Evolutionary conservation across 2,797 vertebrate species (phyloP), one percentile per base, ranked within the genome.

Genomic region (Arctocebus calabarensis): DNA sequence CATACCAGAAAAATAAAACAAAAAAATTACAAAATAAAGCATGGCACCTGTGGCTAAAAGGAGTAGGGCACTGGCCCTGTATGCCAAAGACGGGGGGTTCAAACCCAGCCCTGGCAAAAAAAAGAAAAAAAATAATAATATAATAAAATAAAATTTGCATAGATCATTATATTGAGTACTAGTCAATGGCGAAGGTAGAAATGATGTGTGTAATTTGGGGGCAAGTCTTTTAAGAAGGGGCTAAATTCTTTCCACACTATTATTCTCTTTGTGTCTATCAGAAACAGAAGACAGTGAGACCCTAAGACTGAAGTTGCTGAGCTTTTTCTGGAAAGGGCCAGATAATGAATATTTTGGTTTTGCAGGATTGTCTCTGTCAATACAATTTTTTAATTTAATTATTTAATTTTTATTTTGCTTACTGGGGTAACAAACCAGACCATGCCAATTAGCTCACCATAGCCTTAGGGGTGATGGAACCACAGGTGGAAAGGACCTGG

Each of bases 181-280:
- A 90, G 73, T 23, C 85, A 75, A 43, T 48, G 52, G 52, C 4
- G 59, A 88, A 43, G 81, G 17, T n/a, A 78, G 91, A 97, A 96
- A 0, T 4, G 94, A 87, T 73, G 85, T 94, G 74, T 89, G 94
- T 94, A 85, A n/a, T 89, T 71, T 75, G 12, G 0, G 20, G 40
- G 11, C 3, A 12, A 83, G 66, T 1, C 19, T 43, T 88, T 77
- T 59, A 62, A 27, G 61, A 45, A n/a, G 25, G 27, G 34, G 2
- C 13, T 81, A n/a, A 57, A 16, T 1, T 9, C 17, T 10, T 3
- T 68, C n/a, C 48, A 52, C 1, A 17, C 19, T 3, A 3, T 23
- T 83, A 84, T 94, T 90, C 64, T 71, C 57, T 61, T 52, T 64
- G 43, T 70, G 43, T 40, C 32, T 89, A 14, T 23, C 71, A n/a